Evolutionary conservation across 2,113 vertebrate species (phyloP), one percentile per base, ranked within the genome.

Genomic region (pig (Sus scrofa)): DNA sequence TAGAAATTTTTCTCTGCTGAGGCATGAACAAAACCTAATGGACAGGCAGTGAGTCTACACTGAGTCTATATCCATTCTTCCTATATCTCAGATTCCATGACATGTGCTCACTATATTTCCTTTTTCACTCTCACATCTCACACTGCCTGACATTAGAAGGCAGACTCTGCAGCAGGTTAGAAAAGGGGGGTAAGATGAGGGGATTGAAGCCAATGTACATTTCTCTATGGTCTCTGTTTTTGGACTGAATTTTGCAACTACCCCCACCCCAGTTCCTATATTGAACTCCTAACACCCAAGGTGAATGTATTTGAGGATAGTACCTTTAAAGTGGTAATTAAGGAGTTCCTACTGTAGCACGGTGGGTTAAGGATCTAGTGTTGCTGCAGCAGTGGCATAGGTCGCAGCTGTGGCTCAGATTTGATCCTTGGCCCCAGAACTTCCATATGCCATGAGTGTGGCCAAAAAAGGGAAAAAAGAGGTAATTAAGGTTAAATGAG

Each of bases 1-100:
- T 91, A 91, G 44, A 96, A 91, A 89, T n/a, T 92, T 89, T 70
- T 94, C 39, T 91, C 58, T 75, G 6, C 86, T 89, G 79, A 90
- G 26, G 75, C 75, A 68, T 94, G 79, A 90, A 81, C 54, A 30
- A 70, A 84, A 75, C 60, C 52, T 87, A 63, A 89, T 63, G 85
- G 84, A 73, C 12, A n/a, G 92, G 12, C 56, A 52, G 60, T 37
- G 70, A 85, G 24, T 89, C 79, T 32, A 18, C 27, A 62, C 50
- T 4, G 10, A 0, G 22, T 65, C 2, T 82, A 24, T 30, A 82
- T 91, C 83, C 62, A 56, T 89, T 62, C 56, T 84, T 89, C 63
- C 37, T 34, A 0, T 24, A 56, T 30, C 71, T 91, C 82, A 68
- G 67, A 62, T 93, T 94, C 89, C 37, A 39, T 71, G 71, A 50